Conservation (phyloP, 2,113 vertebrate species). For the Serinus canaria region DNA sequence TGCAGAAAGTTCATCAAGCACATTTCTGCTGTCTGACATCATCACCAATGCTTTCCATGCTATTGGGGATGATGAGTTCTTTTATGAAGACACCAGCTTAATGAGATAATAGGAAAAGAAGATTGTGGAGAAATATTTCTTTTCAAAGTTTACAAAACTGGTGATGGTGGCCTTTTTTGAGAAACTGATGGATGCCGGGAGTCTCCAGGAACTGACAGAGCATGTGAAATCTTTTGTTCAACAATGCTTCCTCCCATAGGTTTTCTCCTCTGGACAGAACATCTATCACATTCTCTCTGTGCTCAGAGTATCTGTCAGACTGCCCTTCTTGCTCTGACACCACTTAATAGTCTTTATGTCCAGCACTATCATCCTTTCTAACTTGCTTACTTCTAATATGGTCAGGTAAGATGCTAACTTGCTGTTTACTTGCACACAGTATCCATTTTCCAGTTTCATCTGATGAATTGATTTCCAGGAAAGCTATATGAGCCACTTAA, state of each 20-base stretch:
- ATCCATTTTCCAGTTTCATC: neutral
- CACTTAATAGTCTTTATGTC: neutral
- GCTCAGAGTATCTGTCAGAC: slow-evolving; percentile 3
- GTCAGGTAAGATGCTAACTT: neutral
- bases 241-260: neutral
- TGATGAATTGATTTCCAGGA: neutral
- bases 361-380: neutral
- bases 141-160: neutral
- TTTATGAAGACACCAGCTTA: neutral
- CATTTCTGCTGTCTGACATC: slow-evolving; percentile 12
- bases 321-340: neutral
- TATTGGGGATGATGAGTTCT: neutral
- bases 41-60: neutral
- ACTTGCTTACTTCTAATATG: neutral
- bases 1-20: neutral
- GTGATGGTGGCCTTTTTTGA: neutral
- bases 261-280: neutral
- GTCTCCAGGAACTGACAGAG: neutral
- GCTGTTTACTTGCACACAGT: neutral
- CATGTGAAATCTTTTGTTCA: slow-evolving; percentile 24
- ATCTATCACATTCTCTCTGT: slow-evolving; percentile 1
- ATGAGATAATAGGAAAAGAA: neutral
- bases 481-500: neutral
- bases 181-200: neutral
- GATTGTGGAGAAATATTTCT: neutral